Evolutionary conservation across 2,797 vertebrate species (phyloP), one percentile per base, ranked within the genome.

Genomic region (Cyprinella venusta): DNA sequence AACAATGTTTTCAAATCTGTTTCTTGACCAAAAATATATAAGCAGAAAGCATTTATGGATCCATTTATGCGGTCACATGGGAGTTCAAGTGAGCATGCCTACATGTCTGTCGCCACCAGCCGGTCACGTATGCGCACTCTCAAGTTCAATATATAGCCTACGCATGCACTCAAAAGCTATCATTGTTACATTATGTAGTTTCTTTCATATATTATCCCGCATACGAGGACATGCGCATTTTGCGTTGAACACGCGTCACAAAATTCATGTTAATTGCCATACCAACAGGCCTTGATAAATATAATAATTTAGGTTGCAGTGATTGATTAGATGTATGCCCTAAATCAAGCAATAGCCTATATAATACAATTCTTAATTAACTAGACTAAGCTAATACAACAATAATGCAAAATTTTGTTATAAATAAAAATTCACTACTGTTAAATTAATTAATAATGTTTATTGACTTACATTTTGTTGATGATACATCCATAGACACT

Each of bases 51-150:
- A 15, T n/a, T n/a, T n/a, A n/a, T 45, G 30, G 30, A 33, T 33
- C 2, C 30, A 48, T 36, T 21, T 61, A 79, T 67, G 54, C 56
- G 78, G 76, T 87, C 79, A 84, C n/a, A 26, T 10, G 16, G n/a
- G 74, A 71, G 80, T 68, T 89, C 67, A 86, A 84, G 54, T 82
- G 76, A 54, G 68, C 63, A 15, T 48, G 61, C 69, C 16, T 82
- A 84, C 80, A 85, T 84, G 86, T 89, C 61, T 90, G 90, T 89
- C 85, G 88, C 91, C 91, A 88, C 88, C 88, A 77, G 80, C 87
- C 85, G 90, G 88, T 48, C 69, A 69, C 26, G 24, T 40, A 19
- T 78, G 92, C 92, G 54, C 54, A 80, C n/a, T 64, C 24, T 48
- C 38, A 63, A 33, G 4, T 36, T 69, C 54, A 50, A 36, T 33